These are phyloP conservation scores for Calephelis virginiensis DNA, from an alignment of 1,140 invertebrate genomes.

Conservation along the genomic window DNA sequence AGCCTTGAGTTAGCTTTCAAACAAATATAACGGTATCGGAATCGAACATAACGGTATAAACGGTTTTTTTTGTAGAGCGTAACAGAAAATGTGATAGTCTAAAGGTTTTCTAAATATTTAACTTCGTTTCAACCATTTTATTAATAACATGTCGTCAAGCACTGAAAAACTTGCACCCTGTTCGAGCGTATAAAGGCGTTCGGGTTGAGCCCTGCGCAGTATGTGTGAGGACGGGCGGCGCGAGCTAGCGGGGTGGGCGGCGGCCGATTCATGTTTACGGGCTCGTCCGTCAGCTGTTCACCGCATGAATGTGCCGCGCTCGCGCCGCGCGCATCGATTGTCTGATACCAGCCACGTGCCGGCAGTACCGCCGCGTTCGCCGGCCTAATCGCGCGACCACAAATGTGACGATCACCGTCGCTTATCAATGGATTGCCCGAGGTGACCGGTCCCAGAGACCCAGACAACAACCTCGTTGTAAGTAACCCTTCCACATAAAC, in stretches of 20 bases:
- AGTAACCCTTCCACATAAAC: constrained; percentile 32
- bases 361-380: constrained; percentile 54
- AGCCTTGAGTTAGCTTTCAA: too few relatives aligned
- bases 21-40: too few relatives aligned
- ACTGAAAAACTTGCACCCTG: constrained; percentile 14
- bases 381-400: constrained; percentile 41
- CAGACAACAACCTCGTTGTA: constrained; percentile 41
- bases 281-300: constrained; percentile 70
- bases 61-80: too few relatives aligned
- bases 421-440: constrained; percentile 62
- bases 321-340: constrained; percentile 65
- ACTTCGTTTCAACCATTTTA: too few relatives aligned
- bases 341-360: constrained; percentile 62
- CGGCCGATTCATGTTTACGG: constrained; percentile 71
- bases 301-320: constrained; percentile 66
- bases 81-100: too few relatives aligned
- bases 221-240: constrained; percentile 45
- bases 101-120: too few relatives aligned
- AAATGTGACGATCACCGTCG: constrained; percentile 31
- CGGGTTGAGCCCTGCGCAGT: constrained; percentile 50
- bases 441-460: constrained; percentile 51
- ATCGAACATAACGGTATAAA: too few relatives aligned
- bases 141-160: too few relatives aligned
- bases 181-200: neutral
- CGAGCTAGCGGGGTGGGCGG: constrained; percentile 42